Base-by-base conservation (phyloP, 2,113 vertebrate genomes). In the Fregata magnificens region DNA sequence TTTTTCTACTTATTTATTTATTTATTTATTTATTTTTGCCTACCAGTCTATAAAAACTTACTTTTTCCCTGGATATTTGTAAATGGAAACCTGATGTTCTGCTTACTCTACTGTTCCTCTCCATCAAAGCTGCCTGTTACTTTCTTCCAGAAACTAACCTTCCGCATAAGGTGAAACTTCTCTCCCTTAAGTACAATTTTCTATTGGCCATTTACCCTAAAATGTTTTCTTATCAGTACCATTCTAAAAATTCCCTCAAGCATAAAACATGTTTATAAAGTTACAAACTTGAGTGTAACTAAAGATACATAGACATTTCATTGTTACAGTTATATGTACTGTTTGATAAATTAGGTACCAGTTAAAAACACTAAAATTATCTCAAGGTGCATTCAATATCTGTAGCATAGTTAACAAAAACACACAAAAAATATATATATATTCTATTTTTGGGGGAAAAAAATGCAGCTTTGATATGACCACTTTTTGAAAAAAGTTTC, bases 301-400 rank as follows among this genome's bases (percentile, higher is more conserved):
- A 98, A 99, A 98, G 98, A 98, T 98, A 98, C 98, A 97, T 98
- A 98, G 98, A 98, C 97, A 97, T 98, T 98, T 98, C 94, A 97
- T 98, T 98, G 98, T 98, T 98, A 98, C 97, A 98, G 93, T 98
- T 98, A 97, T 96, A 98, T 98, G 98, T 98, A 98, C 97, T 97
- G 97, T 94, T 98, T 88, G 98, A 98, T 99, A 99, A 99, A 99
- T 99, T 98, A 98, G 97, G 98, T 98, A 98, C 98, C 98, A 98
- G 98, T 98, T 98, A 98, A 98, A 98, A 98, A 98, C 98, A 98
- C 98, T 98, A 98, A 97, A 98, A 98, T 98, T 98, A 98, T 98
- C 97, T 98, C 98, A 98, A 98, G 98, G 98, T 99, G 98, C 98
- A 98, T 98, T 98, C 97, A 98, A 96, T 98, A 98, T 98, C 93